Conservation (phyloP, 2,113 vertebrate species). For the Pygoscelis antarcticus region DNA sequence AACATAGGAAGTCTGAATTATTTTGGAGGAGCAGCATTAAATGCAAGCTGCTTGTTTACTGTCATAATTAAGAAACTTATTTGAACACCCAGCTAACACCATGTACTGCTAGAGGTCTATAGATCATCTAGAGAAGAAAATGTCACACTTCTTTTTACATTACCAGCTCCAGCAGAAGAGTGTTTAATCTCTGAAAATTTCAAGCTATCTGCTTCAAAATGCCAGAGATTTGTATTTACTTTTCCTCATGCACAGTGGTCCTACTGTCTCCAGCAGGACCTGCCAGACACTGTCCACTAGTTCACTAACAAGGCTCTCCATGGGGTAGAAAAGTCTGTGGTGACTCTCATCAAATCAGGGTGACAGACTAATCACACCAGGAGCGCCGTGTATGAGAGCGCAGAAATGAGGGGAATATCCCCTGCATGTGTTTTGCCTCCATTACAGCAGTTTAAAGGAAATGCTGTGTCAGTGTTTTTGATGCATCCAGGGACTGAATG, state of each 20-base stretch:
- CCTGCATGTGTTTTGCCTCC: conserved; percentile 53
- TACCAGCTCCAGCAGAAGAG: neutral
- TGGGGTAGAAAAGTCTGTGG: neutral
- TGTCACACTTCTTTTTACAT: neutral
- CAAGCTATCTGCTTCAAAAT: neutral
- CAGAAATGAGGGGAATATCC: neutral
- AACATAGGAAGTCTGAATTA: neutral
- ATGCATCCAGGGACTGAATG: conserved; percentile 80
- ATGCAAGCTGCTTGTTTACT: conserved; percentile 1
- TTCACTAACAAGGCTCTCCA: neutral
- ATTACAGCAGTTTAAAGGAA: conserved; percentile 66
- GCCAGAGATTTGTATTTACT: neutral
- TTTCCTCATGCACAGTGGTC: neutral
- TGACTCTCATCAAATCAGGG: conserved; percentile 24
- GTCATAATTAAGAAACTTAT: neutral
- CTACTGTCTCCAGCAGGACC: neutral
- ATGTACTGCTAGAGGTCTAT: neutral
- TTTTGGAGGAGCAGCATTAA: neutral
- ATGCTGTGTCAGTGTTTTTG: conserved; percentile 80
- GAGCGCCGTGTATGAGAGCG: neutral
- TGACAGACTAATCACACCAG: conserved; percentile 34
- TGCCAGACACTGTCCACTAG: neutral
- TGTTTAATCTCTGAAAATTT: conserved; percentile 8
- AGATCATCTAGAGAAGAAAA: neutral
- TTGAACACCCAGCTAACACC: neutral